phyloP scores from a whole-genome alignment of 1,140 invertebrate species.

The Adelges cooleyi region DNA sequence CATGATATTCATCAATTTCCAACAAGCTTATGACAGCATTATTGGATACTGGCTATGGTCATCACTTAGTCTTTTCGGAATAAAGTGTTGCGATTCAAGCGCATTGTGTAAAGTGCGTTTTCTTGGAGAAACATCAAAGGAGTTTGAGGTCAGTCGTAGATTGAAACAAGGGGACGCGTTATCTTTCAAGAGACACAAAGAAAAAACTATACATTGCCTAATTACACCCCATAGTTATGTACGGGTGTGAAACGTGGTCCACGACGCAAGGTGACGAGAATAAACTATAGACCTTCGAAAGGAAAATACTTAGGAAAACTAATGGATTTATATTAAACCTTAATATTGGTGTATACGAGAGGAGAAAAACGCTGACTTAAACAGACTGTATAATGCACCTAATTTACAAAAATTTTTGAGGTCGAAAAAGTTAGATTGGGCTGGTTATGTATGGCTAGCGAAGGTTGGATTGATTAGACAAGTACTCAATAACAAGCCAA shows the following conservation, averaged over 20 bases:
- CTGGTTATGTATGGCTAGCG: neutral
- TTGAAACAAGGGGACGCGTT: neutral
- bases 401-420: neutral
- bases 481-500: neutral
- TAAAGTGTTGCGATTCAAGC: neutral
- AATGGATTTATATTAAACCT: neutral
- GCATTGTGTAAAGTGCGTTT: too few species aligned
- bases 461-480: neutral
- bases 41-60: neutral
- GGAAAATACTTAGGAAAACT: neutral
- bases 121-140: too few species aligned
- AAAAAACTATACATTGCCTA: too few species aligned
- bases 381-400: neutral
- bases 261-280: too few species aligned
- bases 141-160: too few species aligned
- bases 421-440: too few species aligned
- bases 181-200: neutral
- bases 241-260: too few species aligned
- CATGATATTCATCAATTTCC: conserved; percentile 31
- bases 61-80: neutral
- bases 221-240: too few species aligned
- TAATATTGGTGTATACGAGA: neutral
- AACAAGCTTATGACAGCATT: neutral
- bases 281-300: neutral
- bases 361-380: neutral